Evolutionary conservation across 2,888 invertebrate species (phyloP).

Genomic region (Bugulina stolonifera): DNA sequence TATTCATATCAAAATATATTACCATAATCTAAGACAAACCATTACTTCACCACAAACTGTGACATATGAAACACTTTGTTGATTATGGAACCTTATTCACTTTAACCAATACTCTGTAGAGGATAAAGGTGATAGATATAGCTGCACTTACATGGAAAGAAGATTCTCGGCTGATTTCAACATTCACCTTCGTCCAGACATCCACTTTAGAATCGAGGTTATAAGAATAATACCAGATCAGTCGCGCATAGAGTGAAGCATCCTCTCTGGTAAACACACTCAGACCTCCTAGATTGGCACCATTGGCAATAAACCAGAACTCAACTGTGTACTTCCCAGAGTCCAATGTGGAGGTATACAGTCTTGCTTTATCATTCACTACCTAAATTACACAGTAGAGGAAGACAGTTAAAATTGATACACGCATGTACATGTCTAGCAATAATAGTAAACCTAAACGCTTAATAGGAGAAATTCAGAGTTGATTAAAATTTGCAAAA

Average conservation of each 20-base stretch:
- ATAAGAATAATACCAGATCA: background rate
- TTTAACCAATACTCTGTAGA: too few species aligned
- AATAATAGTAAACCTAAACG: too few species aligned
- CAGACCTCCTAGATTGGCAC: background rate
- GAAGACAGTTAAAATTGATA: background rate
- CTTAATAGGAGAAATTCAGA: too few species aligned
- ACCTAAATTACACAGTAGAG: background rate
- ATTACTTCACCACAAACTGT: too few species aligned
- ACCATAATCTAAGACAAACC: too few species aligned
- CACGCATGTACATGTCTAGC: too few species aligned
- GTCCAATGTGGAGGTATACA: background rate
- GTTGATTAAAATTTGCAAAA: too few species aligned
- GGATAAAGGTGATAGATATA: too few species aligned
- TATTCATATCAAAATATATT: too few species aligned
- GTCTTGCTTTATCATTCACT: background rate
- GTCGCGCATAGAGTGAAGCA: background rate
- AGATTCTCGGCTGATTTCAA: background rate
- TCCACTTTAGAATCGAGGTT: background rate
- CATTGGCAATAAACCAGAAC: slow-evolving; percentile 4
- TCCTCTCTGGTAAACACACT: background rate
- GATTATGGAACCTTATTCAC: too few species aligned
- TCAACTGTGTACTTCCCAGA: background rate
- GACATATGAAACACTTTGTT: too few species aligned
- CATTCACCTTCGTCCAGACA: background rate
- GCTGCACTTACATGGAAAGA: background rate